These are phyloP conservation scores for Centropus unirufus DNA, from an alignment of 2,113 vertebrate genomes.

Conservation along the genomic window DNA sequence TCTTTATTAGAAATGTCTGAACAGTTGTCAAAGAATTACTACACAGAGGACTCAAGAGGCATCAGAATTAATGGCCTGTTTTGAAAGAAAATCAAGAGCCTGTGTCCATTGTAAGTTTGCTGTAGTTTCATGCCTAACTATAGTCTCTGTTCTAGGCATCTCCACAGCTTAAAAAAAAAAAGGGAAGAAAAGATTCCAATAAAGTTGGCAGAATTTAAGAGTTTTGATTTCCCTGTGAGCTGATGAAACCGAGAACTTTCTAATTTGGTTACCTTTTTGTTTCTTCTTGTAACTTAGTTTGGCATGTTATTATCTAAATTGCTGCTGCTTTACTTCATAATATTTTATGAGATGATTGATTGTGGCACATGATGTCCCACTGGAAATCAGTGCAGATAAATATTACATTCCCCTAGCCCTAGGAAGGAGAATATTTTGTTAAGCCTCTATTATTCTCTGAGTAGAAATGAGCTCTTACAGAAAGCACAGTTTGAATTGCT, in stretches of 20 bases:
- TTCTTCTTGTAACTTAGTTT: conserved; percentile 7
- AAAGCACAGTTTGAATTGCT: conserved; percentile 10
- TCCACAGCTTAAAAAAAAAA: not conserved
- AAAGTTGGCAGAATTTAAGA: not conserved
- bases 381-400: conserved; percentile 16
- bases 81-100: conserved; percentile 13
- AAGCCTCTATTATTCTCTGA: conserved; percentile 18
- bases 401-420: conserved; percentile 19
- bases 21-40: not conserved
- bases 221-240: not conserved
- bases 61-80: conserved; percentile 23
- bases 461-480: conserved; percentile 1
- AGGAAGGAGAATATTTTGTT: conserved; percentile 40
- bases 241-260: not conserved
- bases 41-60: not conserved
- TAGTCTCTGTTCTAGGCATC: not conserved
- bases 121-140: not conserved
- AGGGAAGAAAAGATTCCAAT: not conserved
- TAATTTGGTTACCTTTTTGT: not conserved
- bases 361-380: not conserved
- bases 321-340: not conserved
- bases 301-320: conserved; percentile 21
- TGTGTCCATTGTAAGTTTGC: not conserved
- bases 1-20: conserved; percentile 33
- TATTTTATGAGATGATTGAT: conserved; percentile 13